Percentiles rank a stretch among this genome's conserved stretches.
Evolutionary conservation across 2,888 invertebrate species (phyloP).

Genomic region (Apomyelois bistriatella): DNA sequence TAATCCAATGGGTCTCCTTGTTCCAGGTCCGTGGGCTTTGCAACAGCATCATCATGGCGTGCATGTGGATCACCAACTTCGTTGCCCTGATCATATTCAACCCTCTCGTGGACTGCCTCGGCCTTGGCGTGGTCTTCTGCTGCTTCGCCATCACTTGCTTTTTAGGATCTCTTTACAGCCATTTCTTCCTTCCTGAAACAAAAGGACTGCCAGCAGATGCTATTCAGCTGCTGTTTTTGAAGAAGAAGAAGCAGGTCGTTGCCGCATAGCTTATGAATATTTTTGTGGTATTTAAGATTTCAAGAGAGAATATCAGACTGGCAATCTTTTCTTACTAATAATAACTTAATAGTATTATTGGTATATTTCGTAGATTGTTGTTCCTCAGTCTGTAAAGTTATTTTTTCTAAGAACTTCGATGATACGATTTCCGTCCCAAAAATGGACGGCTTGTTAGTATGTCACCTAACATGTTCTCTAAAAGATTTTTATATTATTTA

Average conservation of each 20-base stretch:
- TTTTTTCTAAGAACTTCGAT: too few species aligned
- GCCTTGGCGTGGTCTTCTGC: conserved; percentile 60
- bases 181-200: conserved; percentile 65
- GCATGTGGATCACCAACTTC: conserved; percentile 60
- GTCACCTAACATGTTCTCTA: too few species aligned
- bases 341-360: not conserved
- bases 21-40: conserved; percentile 54
- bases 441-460: too few species aligned
- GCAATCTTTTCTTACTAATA: not conserved
- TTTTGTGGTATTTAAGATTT: not conserved
- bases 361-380: not conserved
- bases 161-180: conserved; percentile 49
- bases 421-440: too few species aligned
- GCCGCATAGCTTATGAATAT: not conserved
- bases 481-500: too few species aligned
- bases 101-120: conserved; percentile 49
- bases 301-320: too few species aligned
- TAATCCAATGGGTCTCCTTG: not conserved
- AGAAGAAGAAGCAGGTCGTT: conserved; percentile 26
- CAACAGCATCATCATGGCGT: conserved; percentile 48
- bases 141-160: conserved; percentile 53
- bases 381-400: too few species aligned
- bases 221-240: conserved; percentile 53
- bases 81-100: conserved; percentile 56
- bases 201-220: conserved; percentile 61